Base-by-base conservation (phyloP, 2,113 vertebrate species). In the Crotalus tigris region DNA sequence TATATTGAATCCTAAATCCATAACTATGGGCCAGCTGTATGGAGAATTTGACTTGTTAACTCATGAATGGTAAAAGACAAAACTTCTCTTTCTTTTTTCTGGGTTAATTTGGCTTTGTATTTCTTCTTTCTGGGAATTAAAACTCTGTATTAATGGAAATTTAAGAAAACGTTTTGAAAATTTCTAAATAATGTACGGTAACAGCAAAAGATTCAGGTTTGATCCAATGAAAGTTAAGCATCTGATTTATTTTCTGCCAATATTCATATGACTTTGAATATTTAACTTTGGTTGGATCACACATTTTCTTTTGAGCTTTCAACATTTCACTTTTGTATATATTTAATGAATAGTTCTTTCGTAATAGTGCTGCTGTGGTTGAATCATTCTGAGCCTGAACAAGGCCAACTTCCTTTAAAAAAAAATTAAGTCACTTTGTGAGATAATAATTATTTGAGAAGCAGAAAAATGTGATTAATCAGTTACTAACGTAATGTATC, bases 21-120 rank as follows among this genome's bases (percentile, higher is more conserved):
- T 99, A 97, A 99, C 98, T 8, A 99, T 99, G 99, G 99, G 99
- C 21, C 99, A 99, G 97, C 98, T 99, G 51, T 99, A 99, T 0
- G 99, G 99, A 93, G 98, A 99, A 95, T 99, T 99, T 93, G 98
- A 99, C 96, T 95, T 98, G 94, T 97, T 99, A 95, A 99, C 98
- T 55, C 99, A 99, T 21, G 98, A 99, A 93, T 99, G 99, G 99
- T 99, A 97, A 98, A 97, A 94, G 44, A 94, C 93, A 97, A 97
- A 95, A 94, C 59, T 94, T 90, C 88, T 94, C 95, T 93, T 93
- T 90, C 53, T 95, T 86, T 89, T 91, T 91, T 94, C 2, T 85
- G 90, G 49, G 94, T 95, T 87, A 94, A 88, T 91, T 95, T 91
- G 96, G 54, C 19, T 95, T 92, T 87, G 87, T 0, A 93, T 93